phyloP scores from a whole-genome alignment of 2,888 invertebrate species.

The Leptopilina myrica region DNA sequence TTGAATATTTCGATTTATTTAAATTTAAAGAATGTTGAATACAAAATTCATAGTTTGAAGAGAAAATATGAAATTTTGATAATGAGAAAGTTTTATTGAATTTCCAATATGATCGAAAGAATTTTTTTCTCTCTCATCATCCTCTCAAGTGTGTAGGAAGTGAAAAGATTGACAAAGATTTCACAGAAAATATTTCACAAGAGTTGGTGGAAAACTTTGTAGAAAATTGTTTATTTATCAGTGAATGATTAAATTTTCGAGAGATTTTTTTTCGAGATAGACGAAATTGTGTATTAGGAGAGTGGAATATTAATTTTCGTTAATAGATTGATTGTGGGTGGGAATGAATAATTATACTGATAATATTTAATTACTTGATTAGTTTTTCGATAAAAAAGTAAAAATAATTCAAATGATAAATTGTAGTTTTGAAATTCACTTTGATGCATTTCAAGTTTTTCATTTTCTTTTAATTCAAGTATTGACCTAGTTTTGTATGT shows the following conservation, averaged over 20 bases:
- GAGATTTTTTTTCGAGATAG: background rate
- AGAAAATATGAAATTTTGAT: no score
- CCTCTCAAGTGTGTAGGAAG: no score
- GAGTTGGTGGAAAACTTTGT: background rate
- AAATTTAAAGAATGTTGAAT: no score
- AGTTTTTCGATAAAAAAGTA: background rate
- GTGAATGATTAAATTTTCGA: background rate
- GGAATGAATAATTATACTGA: no score
- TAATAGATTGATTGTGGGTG: background rate
- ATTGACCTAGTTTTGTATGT: conserved; percentile 49
- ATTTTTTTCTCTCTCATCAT: no score
- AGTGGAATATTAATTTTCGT: background rate
- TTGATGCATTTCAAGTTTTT: conserved; percentile 5
- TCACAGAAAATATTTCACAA: background rate
- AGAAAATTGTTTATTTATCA: background rate
- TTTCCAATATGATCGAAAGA: no score
- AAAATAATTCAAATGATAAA: conserved; percentile 6
- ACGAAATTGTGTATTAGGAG: background rate
- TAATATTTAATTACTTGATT: no score
- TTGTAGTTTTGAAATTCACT: background rate
- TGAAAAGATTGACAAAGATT: no score
- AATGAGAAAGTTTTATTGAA: no score
- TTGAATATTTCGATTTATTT: no score
- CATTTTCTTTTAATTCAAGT: conserved; percentile 32
- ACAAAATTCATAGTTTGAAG: no score